phyloP scores from a whole-genome alignment of 2,888 invertebrate species.

The Ypsolopha sequella region DNA sequence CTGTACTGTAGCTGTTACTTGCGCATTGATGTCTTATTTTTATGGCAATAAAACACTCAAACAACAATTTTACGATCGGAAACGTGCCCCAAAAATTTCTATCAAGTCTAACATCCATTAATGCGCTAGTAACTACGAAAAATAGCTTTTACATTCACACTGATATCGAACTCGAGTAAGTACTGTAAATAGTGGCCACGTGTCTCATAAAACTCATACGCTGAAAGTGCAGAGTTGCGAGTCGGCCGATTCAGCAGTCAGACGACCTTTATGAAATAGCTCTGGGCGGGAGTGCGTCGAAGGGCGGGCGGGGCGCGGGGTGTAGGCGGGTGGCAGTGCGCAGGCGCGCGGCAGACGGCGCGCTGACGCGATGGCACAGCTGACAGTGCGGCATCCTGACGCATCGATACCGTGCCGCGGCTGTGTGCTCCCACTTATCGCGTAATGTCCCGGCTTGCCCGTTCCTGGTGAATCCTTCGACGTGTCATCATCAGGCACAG shows the following conservation, averaged over 20 bases:
- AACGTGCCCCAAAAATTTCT: not conserved
- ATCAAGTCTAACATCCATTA: not conserved
- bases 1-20: no score
- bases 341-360: conserved; percentile 34
- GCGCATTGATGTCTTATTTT: not conserved
- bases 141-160: not conserved
- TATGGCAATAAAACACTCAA: not conserved
- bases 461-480: conserved; percentile 15
- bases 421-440: conserved; percentile 24
- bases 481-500: conserved; percentile 11
- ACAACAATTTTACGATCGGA: conserved; percentile 3
- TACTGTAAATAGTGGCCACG: conserved; percentile 4
- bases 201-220: not conserved
- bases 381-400: conserved; percentile 10
- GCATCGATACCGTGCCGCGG: conserved; percentile 38
- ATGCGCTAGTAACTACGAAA: not conserved
- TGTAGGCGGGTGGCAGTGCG: conserved; percentile 42
- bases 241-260: not conserved
- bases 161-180: not conserved
- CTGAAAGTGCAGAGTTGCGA: not conserved
- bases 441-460: conserved; percentile 23
- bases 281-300: conserved; percentile 11
- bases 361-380: not conserved
- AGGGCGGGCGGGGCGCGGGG: conserved; percentile 30
- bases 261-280: conserved; percentile 20